These are phyloP conservation scores for Orientallactaga sibirica DNA, from an alignment of 2,797 vertebrate species.

Conservation along the genomic window DNA sequence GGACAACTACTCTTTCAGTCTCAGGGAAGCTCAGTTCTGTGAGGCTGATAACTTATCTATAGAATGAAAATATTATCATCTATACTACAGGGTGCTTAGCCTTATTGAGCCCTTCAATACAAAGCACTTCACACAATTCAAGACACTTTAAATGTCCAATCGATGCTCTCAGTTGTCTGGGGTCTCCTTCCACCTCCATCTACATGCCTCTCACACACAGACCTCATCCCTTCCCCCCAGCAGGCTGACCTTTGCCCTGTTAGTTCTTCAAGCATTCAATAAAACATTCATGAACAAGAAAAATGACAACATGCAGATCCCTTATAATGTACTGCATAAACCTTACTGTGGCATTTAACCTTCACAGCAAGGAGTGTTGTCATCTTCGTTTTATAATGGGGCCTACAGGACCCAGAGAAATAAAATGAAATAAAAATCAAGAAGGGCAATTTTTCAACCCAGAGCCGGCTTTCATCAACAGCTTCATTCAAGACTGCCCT, in stretches of 20 bases:
- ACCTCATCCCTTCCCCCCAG: neutral
- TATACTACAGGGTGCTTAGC: neutral
- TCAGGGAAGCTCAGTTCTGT: neutral
- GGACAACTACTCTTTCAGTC: neutral
- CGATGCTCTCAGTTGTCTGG: neutral
- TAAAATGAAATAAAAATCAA: neutral
- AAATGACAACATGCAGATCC: neutral
- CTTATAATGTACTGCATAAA: neutral
- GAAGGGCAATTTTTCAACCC: neutral
- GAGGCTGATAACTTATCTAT: neutral
- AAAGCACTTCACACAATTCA: neutral
- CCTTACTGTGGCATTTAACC: neutral
- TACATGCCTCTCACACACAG: neutral
- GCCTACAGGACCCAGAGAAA: neutral
- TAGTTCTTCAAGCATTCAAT: neutral
- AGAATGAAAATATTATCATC: neutral
- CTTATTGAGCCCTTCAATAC: neutral
- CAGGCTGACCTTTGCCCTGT: neutral
- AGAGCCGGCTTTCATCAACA: neutral
- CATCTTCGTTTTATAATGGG: neutral
- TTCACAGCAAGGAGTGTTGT: neutral
- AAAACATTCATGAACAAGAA: neutral
- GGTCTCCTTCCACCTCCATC: neutral
- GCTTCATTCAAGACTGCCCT: neutral
- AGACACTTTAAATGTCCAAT: neutral